Percentiles rank a stretch among this genome's conserved stretches.
These are phyloP conservation scores for Barnardius zonarius DNA, from an alignment of 2,113 vertebrate genomes.

Conservation along the genomic window DNA sequence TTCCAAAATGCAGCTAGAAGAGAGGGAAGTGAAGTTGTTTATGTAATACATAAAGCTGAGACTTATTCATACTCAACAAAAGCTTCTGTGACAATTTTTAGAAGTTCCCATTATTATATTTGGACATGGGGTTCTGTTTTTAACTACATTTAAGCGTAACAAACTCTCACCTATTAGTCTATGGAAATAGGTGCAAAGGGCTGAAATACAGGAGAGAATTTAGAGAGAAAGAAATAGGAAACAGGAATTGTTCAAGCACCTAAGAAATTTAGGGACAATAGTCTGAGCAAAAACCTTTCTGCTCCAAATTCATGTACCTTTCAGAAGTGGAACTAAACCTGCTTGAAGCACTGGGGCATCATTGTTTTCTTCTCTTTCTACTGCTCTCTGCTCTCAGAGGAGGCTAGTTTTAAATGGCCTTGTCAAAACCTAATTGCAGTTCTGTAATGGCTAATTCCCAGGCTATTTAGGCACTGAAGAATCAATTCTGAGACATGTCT, in stretches of 20 bases:
- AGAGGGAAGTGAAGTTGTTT: neutral
- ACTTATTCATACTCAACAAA: neutral
- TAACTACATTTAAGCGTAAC: neutral
- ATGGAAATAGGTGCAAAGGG: neutral
- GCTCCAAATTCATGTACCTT: constrained; percentile 13
- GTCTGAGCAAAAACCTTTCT: neutral
- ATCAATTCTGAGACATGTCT: constrained; percentile 47
- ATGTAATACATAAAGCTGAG: neutral
- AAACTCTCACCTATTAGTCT: neutral
- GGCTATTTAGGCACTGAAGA: constrained; percentile 33
- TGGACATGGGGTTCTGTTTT: neutral
- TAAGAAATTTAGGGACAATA: neutral
- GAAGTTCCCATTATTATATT: neutral
- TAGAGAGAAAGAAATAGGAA: neutral
- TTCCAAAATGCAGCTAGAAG: neutral
- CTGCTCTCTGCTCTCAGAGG: neutral
- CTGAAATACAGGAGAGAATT: neutral
- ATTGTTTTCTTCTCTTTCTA: constrained; percentile 41
- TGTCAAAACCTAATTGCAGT: constrained; percentile 59
- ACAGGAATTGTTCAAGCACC: neutral
- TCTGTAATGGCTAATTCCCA: constrained; percentile 56
- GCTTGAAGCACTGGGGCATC: neutral
- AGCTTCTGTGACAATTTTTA: neutral
- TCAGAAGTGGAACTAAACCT: neutral
- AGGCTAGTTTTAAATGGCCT: constrained; percentile 51